Evolutionary conservation across 2,113 vertebrate genomes (phyloP), one percentile per base, ranked within the genome.

Genomic region (Rhea pennata): DNA sequence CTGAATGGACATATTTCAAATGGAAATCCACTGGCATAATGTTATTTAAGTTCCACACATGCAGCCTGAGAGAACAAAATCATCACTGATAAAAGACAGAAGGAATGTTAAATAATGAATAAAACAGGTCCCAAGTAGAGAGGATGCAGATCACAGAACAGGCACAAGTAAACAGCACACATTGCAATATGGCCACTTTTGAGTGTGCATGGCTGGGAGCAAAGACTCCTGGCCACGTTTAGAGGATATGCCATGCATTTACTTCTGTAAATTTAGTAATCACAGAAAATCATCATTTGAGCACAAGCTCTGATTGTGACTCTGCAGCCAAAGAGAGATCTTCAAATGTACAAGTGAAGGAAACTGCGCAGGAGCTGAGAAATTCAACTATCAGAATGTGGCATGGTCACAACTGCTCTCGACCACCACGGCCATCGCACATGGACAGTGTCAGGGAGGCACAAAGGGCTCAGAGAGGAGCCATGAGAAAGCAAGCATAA

Each of bases 311-410:
- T 78, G 40, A 13, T 15, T 3, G 6, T 1, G 2, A 10, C 24
- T 44, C 69, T 21, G 4, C 1, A 2, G 6, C 59, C 1, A 0
- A 46, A 72, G 53, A 19, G 53, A 75, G 6, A 31, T 24, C 53
- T 58, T n/a, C 0, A 0, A 48, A 31, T 1, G 2, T 66, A 44
- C 9, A 10, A 33, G 36, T 27, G 42, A 14, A 11, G 40, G 14
- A 69, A 12, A 1, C n/a, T 8, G 7, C 2, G 15, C 1, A 51
- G 39, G 51, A 33, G 9, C 40, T 76, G 72, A 79, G 46, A 69
- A 10, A 61, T 3, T 24, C 76, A 40, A 36, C 44, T 33, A 42
- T 42, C 2, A 0, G 56, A 2, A 1, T 1, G 0, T 2, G 6
- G 5, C 1, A 0, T 3, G 33, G 75, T 31, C 69, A n/a, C 44